Evolutionary conservation across 1,140 invertebrate species (phyloP).

Genomic region (Aphidius ervi): DNA sequence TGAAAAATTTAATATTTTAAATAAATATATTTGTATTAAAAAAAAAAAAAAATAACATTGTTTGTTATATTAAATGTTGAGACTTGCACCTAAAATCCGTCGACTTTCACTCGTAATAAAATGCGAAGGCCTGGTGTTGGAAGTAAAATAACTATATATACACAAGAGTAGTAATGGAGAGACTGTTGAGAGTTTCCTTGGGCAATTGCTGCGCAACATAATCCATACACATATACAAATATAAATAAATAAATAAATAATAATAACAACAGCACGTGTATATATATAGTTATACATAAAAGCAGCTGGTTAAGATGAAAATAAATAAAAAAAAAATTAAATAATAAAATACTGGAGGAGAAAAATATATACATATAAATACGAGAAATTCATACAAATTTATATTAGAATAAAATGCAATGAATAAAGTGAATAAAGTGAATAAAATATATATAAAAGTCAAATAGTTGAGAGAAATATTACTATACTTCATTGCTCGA

Average conservation of each 20-base stretch:
- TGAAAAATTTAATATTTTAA: too few relatives aligned
- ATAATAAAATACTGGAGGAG: too few relatives aligned
- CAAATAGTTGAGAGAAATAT: not conserved
- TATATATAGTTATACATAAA: not conserved
- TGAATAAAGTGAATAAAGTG: too few relatives aligned
- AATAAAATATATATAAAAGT: not conserved
- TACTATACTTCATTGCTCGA: too few relatives aligned
- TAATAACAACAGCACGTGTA: conserved; percentile 2
- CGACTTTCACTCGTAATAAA: conserved; percentile 40
- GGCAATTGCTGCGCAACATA: conserved; percentile 24
- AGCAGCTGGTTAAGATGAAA: not conserved
- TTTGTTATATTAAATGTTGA: conserved; percentile 29
- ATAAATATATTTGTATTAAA: too few relatives aligned
- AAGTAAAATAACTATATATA: not conserved
- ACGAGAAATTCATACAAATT: too few relatives aligned
- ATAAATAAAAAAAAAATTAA: too few relatives aligned
- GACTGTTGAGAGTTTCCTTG: conserved; percentile 20
- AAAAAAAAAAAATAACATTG: not conserved
- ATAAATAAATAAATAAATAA: conserved; percentile 13
- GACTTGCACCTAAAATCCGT: conserved; percentile 30
- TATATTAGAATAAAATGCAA: too few relatives aligned
- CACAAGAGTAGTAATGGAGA: conserved; percentile 1
- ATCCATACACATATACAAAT: conserved; percentile 3
- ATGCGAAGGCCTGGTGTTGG: conserved; percentile 29
- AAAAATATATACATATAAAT: too few relatives aligned